phyloP scores from a whole-genome alignment of 2,888 invertebrate genomes.

The Oxytorus armatus region DNA sequence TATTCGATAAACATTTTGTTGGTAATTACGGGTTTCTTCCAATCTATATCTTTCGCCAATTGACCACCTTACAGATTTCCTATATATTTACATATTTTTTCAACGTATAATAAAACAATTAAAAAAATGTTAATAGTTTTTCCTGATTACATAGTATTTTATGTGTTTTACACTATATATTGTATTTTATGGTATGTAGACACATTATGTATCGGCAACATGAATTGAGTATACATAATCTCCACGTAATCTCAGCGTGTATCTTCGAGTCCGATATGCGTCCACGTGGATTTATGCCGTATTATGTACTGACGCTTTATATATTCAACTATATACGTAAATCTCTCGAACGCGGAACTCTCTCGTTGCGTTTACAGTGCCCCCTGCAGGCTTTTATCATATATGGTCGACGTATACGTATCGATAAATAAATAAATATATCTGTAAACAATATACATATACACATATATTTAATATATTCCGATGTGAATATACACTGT shows the following conservation, averaged over 20 bases:
- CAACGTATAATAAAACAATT: neutral
- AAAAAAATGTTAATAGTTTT: neutral
- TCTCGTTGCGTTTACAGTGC: conserved; percentile 36
- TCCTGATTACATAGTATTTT: neutral
- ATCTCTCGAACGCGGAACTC: conserved; percentile 62
- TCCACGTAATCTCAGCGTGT: conserved; percentile 51
- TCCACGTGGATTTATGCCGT: conserved; percentile 41
- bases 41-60: too few relatives aligned
- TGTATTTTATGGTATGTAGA: conserved; percentile 7
- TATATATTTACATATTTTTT: too few relatives aligned
- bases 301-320: conserved; percentile 20
- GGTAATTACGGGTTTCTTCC: too few relatives aligned
- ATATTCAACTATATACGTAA: conserved; percentile 25
- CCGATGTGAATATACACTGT: conserved; percentile 8
- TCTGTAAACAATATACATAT: neutral
- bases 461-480: conserved; percentile 6
- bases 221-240: conserved; percentile 33
- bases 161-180: conserved; percentile 1
- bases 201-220: conserved; percentile 21
- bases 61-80: too few relatives aligned
- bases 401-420: neutral
- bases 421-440: conserved; percentile 12
- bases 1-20: too few relatives aligned
- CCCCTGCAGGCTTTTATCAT: conserved; percentile 24
- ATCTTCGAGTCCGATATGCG: conserved; percentile 55